These are phyloP conservation scores for Conus canariensis DNA, from an alignment of 2,888 invertebrate genomes.

Conservation along the genomic window DNA sequence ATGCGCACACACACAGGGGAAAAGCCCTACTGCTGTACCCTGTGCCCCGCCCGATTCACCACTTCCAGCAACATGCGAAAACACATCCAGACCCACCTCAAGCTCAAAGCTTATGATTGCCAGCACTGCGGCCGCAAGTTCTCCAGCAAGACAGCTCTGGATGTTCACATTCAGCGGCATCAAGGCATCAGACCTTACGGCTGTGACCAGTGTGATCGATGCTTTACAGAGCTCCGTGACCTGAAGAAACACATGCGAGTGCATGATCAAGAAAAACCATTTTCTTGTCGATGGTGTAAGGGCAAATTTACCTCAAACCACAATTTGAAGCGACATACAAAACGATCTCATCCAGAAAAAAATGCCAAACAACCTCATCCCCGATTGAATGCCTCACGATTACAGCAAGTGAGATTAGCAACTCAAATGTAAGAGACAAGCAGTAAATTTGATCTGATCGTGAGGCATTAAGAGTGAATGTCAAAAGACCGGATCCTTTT, in stretches of 20 bases:
- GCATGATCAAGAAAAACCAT: neutral
- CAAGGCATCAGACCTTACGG: conserved; percentile 6
- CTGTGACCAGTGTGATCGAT: conserved; percentile 4
- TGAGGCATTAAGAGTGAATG: too few relatives aligned
- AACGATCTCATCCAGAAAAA: neutral
- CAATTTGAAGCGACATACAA: conserved; percentile 7
- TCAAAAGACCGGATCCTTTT: too few relatives aligned
- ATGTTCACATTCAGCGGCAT: conserved; percentile 18
- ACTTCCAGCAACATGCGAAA: conserved; percentile 30
- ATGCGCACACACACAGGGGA: conserved; percentile 24
- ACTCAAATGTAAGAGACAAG: neutral
- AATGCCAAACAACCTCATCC: neutral
- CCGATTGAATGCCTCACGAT: neutral
- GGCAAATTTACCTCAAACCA: neutral
- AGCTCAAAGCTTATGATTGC: neutral
- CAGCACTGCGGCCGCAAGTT: neutral
- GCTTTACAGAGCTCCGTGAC: conserved; percentile 6
- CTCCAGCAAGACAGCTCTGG: neutral
- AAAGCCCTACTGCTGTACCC: conserved; percentile 12
- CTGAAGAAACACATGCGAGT: conserved; percentile 20
- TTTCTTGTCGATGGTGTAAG: neutral
- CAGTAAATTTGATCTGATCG: too few relatives aligned
- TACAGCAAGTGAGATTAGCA: neutral
- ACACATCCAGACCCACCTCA: conserved; percentile 19
- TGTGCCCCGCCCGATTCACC: conserved; percentile 28